Conservation (phyloP, 2,113 vertebrate species). For the Anoplopoma fimbria region DNA sequence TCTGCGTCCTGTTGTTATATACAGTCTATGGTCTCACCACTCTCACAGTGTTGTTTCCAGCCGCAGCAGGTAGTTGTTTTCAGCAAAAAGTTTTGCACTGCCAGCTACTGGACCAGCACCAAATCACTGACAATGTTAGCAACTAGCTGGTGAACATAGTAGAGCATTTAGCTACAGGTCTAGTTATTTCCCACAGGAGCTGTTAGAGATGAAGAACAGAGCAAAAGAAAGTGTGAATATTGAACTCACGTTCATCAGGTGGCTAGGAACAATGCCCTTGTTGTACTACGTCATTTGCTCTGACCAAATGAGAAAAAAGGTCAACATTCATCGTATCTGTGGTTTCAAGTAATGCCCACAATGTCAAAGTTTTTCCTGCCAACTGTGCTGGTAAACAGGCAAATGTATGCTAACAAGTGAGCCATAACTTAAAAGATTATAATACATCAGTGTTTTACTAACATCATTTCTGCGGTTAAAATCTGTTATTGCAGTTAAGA, state of each 20-base stretch:
- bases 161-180: neutral
- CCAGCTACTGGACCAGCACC: neutral
- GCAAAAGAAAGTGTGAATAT: neutral
- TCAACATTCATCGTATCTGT: neutral
- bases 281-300: neutral
- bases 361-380: neutral
- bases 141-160: neutral
- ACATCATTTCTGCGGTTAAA: neutral
- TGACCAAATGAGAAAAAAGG: neutral
- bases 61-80: neutral
- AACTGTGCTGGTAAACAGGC: neutral
- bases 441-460: neutral
- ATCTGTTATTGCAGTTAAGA: neutral
- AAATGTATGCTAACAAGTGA: neutral
- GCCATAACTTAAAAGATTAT: neutral
- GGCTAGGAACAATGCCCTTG: neutral
- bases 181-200: neutral
- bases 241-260: neutral
- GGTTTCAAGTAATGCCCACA: neutral
- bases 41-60: neutral
- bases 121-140: neutral
- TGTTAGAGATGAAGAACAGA: constrained; percentile 1
- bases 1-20: no score
- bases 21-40: neutral
- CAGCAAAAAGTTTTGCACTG: neutral